Percentiles rank a stretch among this genome's conserved stretches.
Conservation (phyloP, 2,797 vertebrate genomes). For the Monodelphis domestica region DNA sequence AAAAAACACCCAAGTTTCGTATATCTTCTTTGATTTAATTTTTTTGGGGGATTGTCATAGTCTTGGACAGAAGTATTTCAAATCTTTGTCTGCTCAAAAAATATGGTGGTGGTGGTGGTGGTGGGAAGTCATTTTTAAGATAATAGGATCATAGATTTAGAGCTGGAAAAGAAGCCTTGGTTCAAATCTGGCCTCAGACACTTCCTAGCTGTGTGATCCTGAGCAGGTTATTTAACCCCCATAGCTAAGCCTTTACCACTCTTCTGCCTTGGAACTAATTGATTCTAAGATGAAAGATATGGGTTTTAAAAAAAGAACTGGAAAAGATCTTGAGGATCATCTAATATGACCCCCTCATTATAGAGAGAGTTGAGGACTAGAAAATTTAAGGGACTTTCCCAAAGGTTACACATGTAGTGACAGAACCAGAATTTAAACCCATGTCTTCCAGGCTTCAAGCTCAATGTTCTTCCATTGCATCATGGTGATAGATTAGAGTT, state of each 20-base stretch:
- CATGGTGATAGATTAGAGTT: neutral
- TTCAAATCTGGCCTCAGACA: too few relatives aligned
- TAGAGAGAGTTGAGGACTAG: neutral
- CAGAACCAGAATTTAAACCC: neutral
- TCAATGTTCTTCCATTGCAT: neutral
- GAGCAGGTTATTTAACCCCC: too few relatives aligned
- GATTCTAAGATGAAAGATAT: too few relatives aligned
- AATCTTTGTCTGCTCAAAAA: neutral
- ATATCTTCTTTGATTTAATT: neutral
- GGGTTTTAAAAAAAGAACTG: too few relatives aligned
- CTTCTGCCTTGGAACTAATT: too few relatives aligned
- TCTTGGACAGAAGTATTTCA: neutral
- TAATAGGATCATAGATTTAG: neutral
- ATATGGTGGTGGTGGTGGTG: neutral
- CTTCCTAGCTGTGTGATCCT: too few relatives aligned
- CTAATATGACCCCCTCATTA: neutral
- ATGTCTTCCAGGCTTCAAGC: neutral
- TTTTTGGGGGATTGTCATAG: neutral
- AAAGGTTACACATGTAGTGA: neutral
- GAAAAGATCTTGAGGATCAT: neutral
- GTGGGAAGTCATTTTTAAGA: neutral
- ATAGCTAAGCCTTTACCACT: too few relatives aligned
- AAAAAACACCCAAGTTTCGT: neutral
- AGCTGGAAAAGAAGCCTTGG: neutral
- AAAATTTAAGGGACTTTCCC: neutral